A percentile compares a stretch with the other conserved stretches of the same genome.
Evolutionary conservation across 2,797 vertebrate genomes (phyloP).

Genomic region (Schizopygopsis malacanthus): DNA sequence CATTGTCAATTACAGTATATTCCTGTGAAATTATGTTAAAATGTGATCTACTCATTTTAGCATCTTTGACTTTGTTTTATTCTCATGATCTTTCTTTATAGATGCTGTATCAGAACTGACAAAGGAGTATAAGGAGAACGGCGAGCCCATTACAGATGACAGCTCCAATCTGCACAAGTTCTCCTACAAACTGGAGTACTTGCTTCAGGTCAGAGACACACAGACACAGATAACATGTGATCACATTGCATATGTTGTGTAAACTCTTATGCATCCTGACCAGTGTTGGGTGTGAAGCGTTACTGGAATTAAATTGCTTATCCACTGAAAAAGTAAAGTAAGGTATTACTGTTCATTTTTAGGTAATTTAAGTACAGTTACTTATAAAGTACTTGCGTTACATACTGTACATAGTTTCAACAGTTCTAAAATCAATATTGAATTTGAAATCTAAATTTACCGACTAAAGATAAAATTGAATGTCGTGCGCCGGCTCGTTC

Average conservation of each 20-base stretch:
- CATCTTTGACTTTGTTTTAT: neutral
- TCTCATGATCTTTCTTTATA: conserved; percentile 50
- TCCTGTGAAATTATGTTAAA: neutral
- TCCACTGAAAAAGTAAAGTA: no score
- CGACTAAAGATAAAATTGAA: no score
- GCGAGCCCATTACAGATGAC: conserved; percentile 94
- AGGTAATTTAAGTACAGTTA: no score
- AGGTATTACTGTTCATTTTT: no score
- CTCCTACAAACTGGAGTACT: conserved; percentile 95
- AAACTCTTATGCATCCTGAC: neutral
- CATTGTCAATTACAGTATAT: neutral
- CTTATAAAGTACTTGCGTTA: no score
- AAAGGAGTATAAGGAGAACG: conserved; percentile 89
- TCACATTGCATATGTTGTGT: no score
- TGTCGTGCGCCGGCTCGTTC: no score
- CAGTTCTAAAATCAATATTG: no score
- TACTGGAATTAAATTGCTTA: no score
- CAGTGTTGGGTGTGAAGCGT: neutral
- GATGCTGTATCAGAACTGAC: conserved; percentile 90
- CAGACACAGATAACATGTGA: neutral
- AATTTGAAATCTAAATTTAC: no score
- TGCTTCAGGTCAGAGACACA: conserved; percentile 86
- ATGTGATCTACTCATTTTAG: neutral
- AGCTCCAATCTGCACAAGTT: conserved; percentile 92
- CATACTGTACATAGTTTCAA: no score